phyloP scores from a whole-genome alignment of 1,140 invertebrate genomes.

The Drosophila micromelanica region DNA sequence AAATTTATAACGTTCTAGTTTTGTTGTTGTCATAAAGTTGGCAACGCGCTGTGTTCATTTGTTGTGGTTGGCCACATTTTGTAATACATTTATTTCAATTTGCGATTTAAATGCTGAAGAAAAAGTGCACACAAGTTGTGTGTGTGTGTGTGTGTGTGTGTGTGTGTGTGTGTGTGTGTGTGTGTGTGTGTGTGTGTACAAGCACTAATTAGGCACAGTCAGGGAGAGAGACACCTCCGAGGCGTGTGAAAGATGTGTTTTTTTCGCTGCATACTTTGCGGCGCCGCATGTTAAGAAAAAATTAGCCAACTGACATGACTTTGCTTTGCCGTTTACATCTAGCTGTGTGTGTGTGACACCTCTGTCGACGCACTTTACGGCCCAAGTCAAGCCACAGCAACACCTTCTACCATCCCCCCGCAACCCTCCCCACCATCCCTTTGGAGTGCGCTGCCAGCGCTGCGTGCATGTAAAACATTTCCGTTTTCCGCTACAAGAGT shows the following conservation, averaged over 20 bases:
- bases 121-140: conserved; percentile 25
- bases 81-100: conserved; percentile 8
- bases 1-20: conserved; percentile 13
- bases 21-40: conserved; percentile 24
- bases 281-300: conserved; percentile 46
- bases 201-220: conserved; percentile 57
- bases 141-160: conserved; percentile 4
- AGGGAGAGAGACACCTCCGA: conserved; percentile 15
- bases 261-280: conserved; percentile 59
- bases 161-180: not conserved
- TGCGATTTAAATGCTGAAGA: conserved; percentile 42
- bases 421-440: too few relatives aligned
- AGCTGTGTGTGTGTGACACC: conserved; percentile 11
- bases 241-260: conserved; percentile 42
- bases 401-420: too few relatives aligned
- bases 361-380: not conserved
- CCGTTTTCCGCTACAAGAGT: conserved; percentile 79
- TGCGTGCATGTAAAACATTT: conserved; percentile 79
- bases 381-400: not conserved
- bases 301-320: conserved; percentile 40
- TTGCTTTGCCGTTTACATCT: conserved; percentile 7
- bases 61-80: conserved; percentile 42
- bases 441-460: conserved; percentile 25
- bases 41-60: conserved; percentile 17
- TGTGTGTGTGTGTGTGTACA: conserved; percentile 28